Evolutionary conservation across 2,113 vertebrate genomes (phyloP).

Genomic region (Clarias batrachus): DNA sequence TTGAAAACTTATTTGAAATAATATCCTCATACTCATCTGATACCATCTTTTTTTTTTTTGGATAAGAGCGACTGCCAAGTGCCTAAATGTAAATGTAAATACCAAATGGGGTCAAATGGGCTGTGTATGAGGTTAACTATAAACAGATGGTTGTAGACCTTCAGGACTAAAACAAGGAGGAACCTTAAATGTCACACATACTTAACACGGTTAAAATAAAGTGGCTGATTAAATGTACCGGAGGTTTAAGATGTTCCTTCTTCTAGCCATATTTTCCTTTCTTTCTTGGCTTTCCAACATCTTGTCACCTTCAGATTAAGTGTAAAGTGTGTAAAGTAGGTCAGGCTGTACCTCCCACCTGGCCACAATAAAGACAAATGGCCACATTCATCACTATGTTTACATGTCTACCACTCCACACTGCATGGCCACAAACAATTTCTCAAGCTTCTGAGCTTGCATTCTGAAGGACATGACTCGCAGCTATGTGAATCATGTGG

Average conservation of each 20-base stretch:
- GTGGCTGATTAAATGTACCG: constrained; percentile 43
- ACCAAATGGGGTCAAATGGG: background rate
- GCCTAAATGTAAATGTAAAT: background rate
- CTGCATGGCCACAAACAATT: constrained; percentile 58
- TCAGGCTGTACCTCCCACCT: constrained; percentile 55
- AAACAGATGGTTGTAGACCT: background rate
- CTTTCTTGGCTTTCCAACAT: constrained; percentile 36
- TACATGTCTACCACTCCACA: constrained; percentile 63
- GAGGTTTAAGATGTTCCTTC: constrained; percentile 36
- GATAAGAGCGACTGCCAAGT: too few relatives aligned
- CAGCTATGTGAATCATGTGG: background rate
- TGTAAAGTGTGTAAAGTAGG: constrained; percentile 65
- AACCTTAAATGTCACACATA: background rate
- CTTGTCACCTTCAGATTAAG: constrained; percentile 62
- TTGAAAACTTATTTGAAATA: background rate
- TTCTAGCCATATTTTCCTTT: constrained; percentile 15
- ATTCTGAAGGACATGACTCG: constrained; percentile 51
- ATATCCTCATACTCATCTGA: background rate
- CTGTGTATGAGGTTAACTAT: background rate
- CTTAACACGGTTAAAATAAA: background rate
- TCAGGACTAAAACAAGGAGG: background rate
- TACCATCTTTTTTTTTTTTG: background rate
- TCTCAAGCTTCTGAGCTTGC: constrained; percentile 52
- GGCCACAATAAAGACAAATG: constrained; percentile 56
- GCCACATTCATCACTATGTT: constrained; percentile 69